A percentile compares a stretch with the other conserved stretches of the same genome.
Conservation (phyloP, 2,113 vertebrate genomes). For the Trinectes maculatus region DNA sequence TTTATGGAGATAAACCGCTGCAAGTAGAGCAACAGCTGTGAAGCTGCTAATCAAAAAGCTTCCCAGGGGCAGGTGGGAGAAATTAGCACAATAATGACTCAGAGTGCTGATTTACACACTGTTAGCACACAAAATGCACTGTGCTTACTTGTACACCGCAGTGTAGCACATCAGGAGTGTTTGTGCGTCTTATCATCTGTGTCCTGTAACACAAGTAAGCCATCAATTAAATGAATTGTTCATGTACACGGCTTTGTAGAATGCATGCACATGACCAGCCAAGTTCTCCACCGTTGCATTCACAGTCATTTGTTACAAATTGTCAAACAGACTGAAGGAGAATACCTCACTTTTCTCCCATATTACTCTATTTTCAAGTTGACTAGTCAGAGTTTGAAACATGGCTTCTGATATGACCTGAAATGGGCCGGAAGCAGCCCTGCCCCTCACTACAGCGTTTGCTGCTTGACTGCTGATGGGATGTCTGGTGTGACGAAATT, state of each 20-base stretch:
- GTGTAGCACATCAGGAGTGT: conserved; percentile 25
- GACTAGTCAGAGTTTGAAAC: conserved; percentile 46
- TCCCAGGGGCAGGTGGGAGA: conserved; percentile 72
- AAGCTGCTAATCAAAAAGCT: conserved; percentile 71
- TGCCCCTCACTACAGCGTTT: conserved; percentile 37
- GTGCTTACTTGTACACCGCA: conserved; percentile 16
- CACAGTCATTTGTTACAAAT: conserved; percentile 28
- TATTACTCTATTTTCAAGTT: conserved; percentile 52
- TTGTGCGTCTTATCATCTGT: conserved; percentile 46
- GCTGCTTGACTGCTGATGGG: conserved; percentile 36
- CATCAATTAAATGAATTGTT: conserved; percentile 29
- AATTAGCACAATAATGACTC: conserved; percentile 73
- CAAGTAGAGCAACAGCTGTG: conserved; percentile 76
- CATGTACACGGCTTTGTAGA: not conserved
- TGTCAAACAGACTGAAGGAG: conserved; percentile 23
- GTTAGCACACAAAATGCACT: conserved; percentile 20
- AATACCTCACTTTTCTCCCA: conserved; percentile 28
- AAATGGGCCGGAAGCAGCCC: conserved; percentile 34
- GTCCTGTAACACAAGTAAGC: conserved; percentile 36
- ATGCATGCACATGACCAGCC: not conserved
- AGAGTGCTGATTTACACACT: conserved; percentile 62
- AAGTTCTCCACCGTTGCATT: not conserved
- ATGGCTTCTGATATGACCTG: conserved; percentile 30
- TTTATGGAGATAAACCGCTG: conserved; percentile 76
- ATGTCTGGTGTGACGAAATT: conserved; percentile 72